Percentiles rank a stretch among this genome's conserved stretches.
phyloP scores from a whole-genome alignment of 2,888 invertebrate species.

The Thelaira solivaga region DNA sequence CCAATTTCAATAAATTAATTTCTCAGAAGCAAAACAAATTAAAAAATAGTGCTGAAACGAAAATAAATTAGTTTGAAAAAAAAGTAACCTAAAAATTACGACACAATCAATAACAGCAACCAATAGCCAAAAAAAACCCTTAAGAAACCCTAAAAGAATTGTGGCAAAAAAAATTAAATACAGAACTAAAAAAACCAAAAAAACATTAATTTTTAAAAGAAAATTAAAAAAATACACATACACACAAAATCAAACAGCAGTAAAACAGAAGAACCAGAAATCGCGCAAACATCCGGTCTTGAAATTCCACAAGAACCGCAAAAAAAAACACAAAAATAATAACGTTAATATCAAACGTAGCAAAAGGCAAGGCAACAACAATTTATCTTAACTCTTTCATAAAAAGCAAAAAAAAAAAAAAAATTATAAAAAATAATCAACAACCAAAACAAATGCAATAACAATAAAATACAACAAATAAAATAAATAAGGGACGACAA shows the following conservation, averaged over 20 bases:
- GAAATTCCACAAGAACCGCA: slow-evolving; percentile 67
- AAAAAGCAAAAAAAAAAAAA: slow-evolving; percentile 6
- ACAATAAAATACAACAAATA: slow-evolving; percentile 32
- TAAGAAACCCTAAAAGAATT: slow-evolving; percentile 48
- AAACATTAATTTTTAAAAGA: slow-evolving; percentile 17
- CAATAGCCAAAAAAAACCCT: slow-evolving; percentile 2
- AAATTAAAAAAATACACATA: slow-evolving; percentile 37
- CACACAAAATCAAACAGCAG: slow-evolving; percentile 9
- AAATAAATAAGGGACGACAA: slow-evolving; percentile 39
- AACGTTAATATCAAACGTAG: slow-evolving; percentile 38
- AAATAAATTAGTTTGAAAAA: slow-evolving; percentile 36
- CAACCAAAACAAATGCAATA: slow-evolving; percentile 22
- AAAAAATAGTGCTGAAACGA: slow-evolving; percentile 47
- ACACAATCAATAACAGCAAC: slow-evolving; percentile 7
- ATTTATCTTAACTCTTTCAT: slow-evolving; percentile 49
- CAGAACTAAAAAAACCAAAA: background rate
- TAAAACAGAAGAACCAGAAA: slow-evolving; percentile 58
- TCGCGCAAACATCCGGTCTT: slow-evolving; percentile 70
- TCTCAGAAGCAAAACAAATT: slow-evolving; percentile 52
- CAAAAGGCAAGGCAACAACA: slow-evolving; percentile 32
- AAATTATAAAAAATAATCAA: slow-evolving; percentile 10
- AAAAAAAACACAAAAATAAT: slow-evolving; percentile 49
- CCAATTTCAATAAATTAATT: slow-evolving; percentile 49
- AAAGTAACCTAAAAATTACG: slow-evolving; percentile 20
- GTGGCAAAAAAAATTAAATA: slow-evolving; percentile 33